phyloP scores from a whole-genome alignment of 2,797 vertebrate species.

The Lophius americanus region DNA sequence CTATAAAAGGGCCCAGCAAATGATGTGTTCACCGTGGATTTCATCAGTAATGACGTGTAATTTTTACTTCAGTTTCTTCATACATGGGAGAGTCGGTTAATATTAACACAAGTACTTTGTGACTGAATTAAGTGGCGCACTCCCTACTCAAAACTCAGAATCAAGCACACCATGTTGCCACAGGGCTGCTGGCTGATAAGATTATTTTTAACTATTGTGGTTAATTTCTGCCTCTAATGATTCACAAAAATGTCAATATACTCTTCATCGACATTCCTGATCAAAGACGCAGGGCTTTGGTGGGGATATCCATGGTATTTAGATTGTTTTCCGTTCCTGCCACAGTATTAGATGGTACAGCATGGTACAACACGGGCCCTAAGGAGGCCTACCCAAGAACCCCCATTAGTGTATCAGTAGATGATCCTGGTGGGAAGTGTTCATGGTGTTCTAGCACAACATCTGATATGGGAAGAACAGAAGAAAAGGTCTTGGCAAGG shows the following conservation, averaged over 20 bases:
- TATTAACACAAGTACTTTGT: neutral
- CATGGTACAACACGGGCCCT: neutral
- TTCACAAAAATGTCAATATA: constrained; percentile 13
- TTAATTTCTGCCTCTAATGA: constrained; percentile 5
- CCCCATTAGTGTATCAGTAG: constrained; percentile 16
- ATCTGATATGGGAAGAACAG: neutral
- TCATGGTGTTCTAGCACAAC: neutral
- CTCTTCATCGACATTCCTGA: constrained; percentile 8
- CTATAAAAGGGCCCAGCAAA: neutral
- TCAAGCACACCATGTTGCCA: constrained; percentile 31
- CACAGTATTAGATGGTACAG: constrained; percentile 34
- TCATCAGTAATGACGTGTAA: neutral
- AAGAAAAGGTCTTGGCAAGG: neutral
- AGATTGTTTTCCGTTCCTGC: constrained; percentile 31
- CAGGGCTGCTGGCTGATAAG: constrained; percentile 16
- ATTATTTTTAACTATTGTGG: neutral
- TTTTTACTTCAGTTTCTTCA: constrained; percentile 7
- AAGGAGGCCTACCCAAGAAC: constrained; percentile 5
- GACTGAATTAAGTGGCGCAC: constrained; percentile 8
- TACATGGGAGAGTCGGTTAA: neutral
- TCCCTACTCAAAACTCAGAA: constrained; percentile 26
- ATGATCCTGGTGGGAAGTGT: constrained; percentile 5
- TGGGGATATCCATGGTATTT: constrained; percentile 19
- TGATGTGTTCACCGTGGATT: neutral
- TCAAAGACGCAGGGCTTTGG: constrained; percentile 7